Base-by-base conservation (phyloP, 2,888 invertebrate genomes). In the Xylocampa areola region DNA sequence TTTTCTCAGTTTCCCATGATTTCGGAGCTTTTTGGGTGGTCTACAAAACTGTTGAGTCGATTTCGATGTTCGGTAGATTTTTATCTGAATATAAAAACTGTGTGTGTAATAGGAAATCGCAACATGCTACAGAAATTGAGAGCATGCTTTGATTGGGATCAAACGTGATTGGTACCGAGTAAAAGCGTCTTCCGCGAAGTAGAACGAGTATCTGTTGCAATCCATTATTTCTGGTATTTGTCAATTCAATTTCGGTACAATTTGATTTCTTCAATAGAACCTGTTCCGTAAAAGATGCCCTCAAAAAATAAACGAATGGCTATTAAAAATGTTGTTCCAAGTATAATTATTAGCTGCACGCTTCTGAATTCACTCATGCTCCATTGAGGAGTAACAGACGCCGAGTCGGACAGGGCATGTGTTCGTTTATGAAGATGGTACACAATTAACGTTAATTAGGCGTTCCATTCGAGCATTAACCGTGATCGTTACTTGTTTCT, bases 361-460 rank as follows among this genome's bases (percentile, higher is more conserved):
- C 52, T 62, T 30, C 59, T 27, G 36, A 70, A 58, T 40, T 33
- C 36, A 25, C 41, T 32, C 16, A 53, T 43, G 70, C 41, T 40
- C 39, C 61, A 74, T 70, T 74, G 71, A 74, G 40, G 54, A 57
- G 35, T 37, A 55, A 66, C 74, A 73, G 74, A 60, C 51, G 27
- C 55, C 14, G 40, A n/a, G 57, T 45, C 41, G 54, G 50, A 68
- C 68, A 48, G 64, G 58, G 65, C 77, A 66, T 74, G 53, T 76
- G 75, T 69, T 73, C 76, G 35, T 55, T 74, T 73, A 62, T 44
- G 54, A 72, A 63, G 59, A 68, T 71, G 58, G 65, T 61, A 61
- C 55, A 45, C 70, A 61, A 79, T 80, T 80, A 80, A 69, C 73
- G 61, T 75, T 79, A 63, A 77, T 80, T 80, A 80, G 55, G 37